phyloP scores from a whole-genome alignment of 2,113 vertebrate species.

The Cottus gobio region DNA sequence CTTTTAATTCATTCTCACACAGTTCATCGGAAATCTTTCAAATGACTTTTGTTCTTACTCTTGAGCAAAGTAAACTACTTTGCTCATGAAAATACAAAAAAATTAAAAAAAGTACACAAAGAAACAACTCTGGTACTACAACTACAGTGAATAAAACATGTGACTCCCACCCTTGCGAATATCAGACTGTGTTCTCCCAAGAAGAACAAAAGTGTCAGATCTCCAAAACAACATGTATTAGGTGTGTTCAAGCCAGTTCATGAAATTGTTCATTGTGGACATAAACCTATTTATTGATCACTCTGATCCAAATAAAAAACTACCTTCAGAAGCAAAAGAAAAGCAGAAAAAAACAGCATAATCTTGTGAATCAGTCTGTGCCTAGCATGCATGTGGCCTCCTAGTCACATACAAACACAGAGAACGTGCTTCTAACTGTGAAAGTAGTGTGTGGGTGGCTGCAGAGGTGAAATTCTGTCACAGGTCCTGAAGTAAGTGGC shows the following conservation, averaged over 20 bases:
- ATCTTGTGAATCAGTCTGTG: background rate
- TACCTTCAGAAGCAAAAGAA: background rate
- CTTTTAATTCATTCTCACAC: too few relatives aligned
- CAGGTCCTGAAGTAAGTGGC: background rate
- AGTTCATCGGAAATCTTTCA: too few relatives aligned
- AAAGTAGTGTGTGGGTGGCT: conserved; percentile 29
- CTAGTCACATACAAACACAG: conserved; percentile 16
- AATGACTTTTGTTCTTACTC: too few relatives aligned
- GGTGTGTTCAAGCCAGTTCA: background rate
- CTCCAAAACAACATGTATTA: too few relatives aligned
- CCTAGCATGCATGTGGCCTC: background rate
- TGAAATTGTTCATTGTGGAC: background rate
- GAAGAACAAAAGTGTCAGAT: too few relatives aligned
- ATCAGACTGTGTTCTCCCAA: background rate
- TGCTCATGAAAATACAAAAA: too few relatives aligned
- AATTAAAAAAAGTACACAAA: background rate
- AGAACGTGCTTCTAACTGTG: conserved; percentile 7
- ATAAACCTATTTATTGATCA: background rate
- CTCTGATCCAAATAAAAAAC: background rate
- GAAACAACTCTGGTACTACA: background rate
- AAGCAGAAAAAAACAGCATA: background rate
- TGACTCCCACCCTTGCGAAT: background rate
- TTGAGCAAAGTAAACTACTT: too few relatives aligned
- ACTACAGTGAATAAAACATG: background rate
- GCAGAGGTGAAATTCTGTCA: conserved; percentile 19